Evolutionary conservation across 1,140 invertebrate species (phyloP), one percentile per base, ranked within the genome.

Genomic region (Nylanderia fulva): DNA sequence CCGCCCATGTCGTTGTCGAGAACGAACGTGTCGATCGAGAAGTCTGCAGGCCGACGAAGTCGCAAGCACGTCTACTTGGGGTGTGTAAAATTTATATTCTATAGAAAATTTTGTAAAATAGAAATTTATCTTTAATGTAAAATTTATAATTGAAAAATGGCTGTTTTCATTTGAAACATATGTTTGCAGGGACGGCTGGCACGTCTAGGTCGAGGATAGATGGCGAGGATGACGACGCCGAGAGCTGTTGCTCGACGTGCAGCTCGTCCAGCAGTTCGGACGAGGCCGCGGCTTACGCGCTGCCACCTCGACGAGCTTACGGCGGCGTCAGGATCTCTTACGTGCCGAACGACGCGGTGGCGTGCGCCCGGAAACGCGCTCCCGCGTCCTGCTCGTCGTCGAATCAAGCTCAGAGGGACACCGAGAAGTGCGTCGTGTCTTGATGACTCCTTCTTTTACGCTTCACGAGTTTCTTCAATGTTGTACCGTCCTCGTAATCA

Each of bases 261-360:
- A 98, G 97, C 1, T 97, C 96, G 1, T 98, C 97, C 21, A 97
- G 96, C 79, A 98, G 97, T 15, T 98, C 97, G 56, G 97, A 98
- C 61, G 98, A 98, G 61, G 96, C 97, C 58, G 96, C 97, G 87
- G 97, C 97, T 75, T 98, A 98, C 92, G 96, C 97, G 58, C 92
- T 98, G 63, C 98, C 98, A 6, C 96, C 97, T 45, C 94, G 97
- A 88, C 95, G 97, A 90, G 97, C 97, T 15, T 98, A 98, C 92
- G 97, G 98, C 45, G 97, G 97, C 66, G 98, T 98, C 3, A 94
- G 98, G 61, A 98, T 98, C 86, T 98, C 97, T 11, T 98, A 98
- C 94, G 98, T 98, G 84, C 98, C 98, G 85, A 98, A 98, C 92
- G 98, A 98, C 93, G 97, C 97, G 0, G 95, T 98, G 21, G 97